Percentiles rank a stretch among this genome's conserved stretches.
phyloP scores from a whole-genome alignment of 2,888 invertebrate species.

The Nysson spinosus region DNA sequence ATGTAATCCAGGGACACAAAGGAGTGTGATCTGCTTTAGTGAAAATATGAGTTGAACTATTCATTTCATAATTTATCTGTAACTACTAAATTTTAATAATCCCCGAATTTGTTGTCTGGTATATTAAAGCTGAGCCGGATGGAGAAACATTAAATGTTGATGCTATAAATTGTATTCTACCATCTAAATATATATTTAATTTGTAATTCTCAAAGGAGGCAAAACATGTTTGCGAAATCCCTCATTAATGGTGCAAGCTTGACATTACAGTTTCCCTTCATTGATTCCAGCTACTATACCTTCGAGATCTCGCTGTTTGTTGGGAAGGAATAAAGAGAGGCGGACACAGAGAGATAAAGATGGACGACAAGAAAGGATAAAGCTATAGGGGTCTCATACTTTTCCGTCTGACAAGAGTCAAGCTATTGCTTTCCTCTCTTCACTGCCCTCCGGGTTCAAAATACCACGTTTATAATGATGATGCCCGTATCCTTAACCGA shows the following conservation, averaged over 20 bases:
- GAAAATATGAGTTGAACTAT: no score
- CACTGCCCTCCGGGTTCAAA: slow-evolving; percentile 43
- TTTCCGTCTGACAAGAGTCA: slow-evolving; percentile 51
- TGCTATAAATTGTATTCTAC: no score
- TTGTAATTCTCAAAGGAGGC: no score
- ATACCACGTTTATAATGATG: slow-evolving; percentile 61
- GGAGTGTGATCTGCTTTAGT: no score
- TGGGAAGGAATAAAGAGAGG: slow-evolving; percentile 21
- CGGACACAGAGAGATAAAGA: not conserved
- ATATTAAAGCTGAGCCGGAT: no score
- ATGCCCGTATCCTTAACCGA: slow-evolving; percentile 46
- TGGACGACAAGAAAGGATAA: no score
- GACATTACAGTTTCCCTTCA: slow-evolving; percentile 29
- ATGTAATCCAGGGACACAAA: no score
- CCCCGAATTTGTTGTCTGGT: no score
- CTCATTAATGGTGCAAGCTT: slow-evolving; percentile 6
- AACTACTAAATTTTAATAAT: no score
- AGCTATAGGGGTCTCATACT: slow-evolving; percentile 19
- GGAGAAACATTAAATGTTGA: no score
- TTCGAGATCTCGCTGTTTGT: slow-evolving; percentile 36
- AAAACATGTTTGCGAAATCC: not conserved
- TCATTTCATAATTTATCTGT: no score
- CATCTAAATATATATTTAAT: no score
- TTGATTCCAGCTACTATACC: slow-evolving; percentile 10
- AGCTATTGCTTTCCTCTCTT: slow-evolving; percentile 42